Conservation (phyloP, 1,140 invertebrate genomes). For the Brachionus rotundiformis region DNA sequence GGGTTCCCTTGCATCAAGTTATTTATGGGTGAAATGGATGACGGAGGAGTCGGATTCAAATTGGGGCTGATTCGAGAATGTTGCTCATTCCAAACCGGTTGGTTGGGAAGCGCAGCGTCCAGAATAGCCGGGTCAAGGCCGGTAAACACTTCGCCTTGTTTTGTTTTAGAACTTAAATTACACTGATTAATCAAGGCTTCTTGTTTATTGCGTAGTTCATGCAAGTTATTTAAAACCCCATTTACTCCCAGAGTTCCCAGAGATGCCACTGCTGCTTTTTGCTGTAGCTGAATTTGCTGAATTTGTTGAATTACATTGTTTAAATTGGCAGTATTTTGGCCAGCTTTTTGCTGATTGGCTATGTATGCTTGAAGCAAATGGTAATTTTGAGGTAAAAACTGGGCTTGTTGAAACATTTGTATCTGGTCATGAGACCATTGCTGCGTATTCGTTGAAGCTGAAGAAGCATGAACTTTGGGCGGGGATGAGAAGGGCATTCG, state of each 20-base stretch:
- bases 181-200: neutral
- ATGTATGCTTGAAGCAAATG: slow-evolving; percentile 6
- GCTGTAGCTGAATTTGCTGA: slow-evolving; percentile 38
- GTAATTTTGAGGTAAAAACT: slow-evolving; percentile 44
- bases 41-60: slow-evolving; percentile 26
- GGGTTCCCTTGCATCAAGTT: neutral
- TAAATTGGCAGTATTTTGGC: slow-evolving; percentile 4
- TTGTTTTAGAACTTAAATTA: neutral
- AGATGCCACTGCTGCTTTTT: slow-evolving; percentile 32
- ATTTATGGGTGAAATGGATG: slow-evolving; percentile 5
- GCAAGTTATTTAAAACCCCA: neutral
- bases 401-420: slow-evolving; percentile 15
- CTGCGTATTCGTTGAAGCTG: neutral
- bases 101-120: neutral
- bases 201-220: slow-evolving; percentile 27
- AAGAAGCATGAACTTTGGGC: neutral
- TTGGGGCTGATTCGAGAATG: neutral
- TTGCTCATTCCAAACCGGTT: neutral
- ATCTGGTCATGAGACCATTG: slow-evolving; percentile 8
- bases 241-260: neutral
- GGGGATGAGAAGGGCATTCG: slow-evolving; percentile 23
- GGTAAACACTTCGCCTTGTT: neutral
- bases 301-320: slow-evolving; percentile 35
- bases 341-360: slow-evolving; percentile 4
- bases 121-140: slow-evolving; percentile 41